Evolutionary conservation across 1,140 invertebrate genomes (phyloP), one percentile per base, ranked within the genome.

Genomic region (Wasmannia auropunctata): DNA sequence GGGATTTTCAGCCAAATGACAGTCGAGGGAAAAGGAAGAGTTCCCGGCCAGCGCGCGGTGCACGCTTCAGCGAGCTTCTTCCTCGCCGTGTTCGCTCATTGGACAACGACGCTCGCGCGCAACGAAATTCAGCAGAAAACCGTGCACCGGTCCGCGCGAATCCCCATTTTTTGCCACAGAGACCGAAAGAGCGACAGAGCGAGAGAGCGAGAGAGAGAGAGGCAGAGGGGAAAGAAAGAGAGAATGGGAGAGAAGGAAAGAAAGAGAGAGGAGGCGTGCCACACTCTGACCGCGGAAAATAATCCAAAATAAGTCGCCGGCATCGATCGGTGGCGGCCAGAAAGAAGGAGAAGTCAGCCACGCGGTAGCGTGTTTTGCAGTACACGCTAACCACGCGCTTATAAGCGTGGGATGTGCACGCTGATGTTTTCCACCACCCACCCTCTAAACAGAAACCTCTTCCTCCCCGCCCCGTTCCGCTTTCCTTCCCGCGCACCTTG

Each of bases 221-320:
- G 37, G 54, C n/a, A 28, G 3, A 58, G 14, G 19, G 51, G 16
- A 19, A 25, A 49, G 22, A 19, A 7, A 69, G 25, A 31, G 22
- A 46, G 25, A 19, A n/a, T 10, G 8, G 16, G 14, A 46, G 43
- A 46, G 43, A 16, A 46, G 8, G 43, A 31, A 14, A 11, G 7
- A 49, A 22, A 31, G 40, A 46, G 67, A 46, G 46, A 77, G 28
- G 43, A 51, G 43, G 60, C 40, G 76, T 77, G 79, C 80, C 86
- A 85, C 88, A 65, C 75, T 85, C 88, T 72, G 75, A 67, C 76
- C 88, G 81, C 62, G 84, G 85, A 90, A 90, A 92, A 93, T 93
- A 92, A 93, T 93, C 91, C 91, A 92, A 93, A 93, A 93, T 93
- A 93, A 93, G 89, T 93, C 88, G 88, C 43, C 77, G 87, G 76